Evolutionary conservation across 2,797 vertebrate species (phyloP), one percentile per base, ranked within the genome.

Genomic region (Cynodonichthys magdalenae): DNA sequence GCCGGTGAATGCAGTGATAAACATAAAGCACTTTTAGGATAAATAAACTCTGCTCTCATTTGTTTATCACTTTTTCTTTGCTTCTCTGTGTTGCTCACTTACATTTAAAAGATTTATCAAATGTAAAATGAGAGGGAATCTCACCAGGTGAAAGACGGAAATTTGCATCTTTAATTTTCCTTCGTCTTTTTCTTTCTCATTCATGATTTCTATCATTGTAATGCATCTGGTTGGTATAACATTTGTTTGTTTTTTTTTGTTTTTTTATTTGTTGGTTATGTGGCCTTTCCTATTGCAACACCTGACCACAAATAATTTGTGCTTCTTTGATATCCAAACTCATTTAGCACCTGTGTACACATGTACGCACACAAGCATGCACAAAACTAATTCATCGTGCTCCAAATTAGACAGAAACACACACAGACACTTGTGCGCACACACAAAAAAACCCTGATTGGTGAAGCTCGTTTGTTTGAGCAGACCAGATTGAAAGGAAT

Each of bases 261-360:
- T 29, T 64, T 80, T 81, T 82, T 69, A 2, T 24, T 24, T 24
- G 2, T 24, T 24, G 24, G 80, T 69, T 56, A 58, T 60, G 51
- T 72, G 42, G 52, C 70, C 57, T 73, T 76, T 71, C 63, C 64
- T 44, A 27, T 57, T 69, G 59, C 61, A 74, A 63, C 55, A 63
- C 75, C 67, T 51, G 19, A 72, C 75, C 71, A 62, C 64, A 74
- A 80, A 65, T 65, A 67, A 48, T 15, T 42, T 18, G 46, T 46
- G 69, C 66, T 74, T 61, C 83, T 87, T 85, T 85, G 66, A 85
- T 39, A 62, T 84, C 77, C 64, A 79, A 83, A 84, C 79, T 64
- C 60, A 85, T 74, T 85, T 85, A 84, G 66, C 80, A 79, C 56
- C 45, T 56, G 42, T 27, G 55, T 49, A 34, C 48, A 47, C 48